phyloP scores from a whole-genome alignment of 2,113 vertebrate species.

The Pygoscelis adeliae region DNA sequence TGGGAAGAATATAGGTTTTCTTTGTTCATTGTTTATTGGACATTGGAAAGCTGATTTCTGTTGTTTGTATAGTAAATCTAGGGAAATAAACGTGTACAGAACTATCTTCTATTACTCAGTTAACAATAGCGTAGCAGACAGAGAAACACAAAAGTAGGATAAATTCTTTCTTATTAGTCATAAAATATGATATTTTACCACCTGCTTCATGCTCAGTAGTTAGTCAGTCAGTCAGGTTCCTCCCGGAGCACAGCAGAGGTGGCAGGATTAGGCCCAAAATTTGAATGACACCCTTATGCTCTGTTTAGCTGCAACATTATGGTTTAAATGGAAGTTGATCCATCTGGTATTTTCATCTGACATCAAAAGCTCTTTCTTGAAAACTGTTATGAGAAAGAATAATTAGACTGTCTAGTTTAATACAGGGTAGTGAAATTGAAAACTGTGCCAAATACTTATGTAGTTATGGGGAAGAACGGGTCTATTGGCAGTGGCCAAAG shows the following conservation, averaged over 20 bases:
- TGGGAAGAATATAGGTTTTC: background rate
- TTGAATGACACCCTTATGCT: slow-evolving; percentile 19
- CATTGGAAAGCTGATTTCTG: background rate
- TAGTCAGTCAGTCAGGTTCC: background rate
- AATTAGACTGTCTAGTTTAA: background rate
- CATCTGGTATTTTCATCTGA: slow-evolving; percentile 36
- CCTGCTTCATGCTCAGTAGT: background rate
- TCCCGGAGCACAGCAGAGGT: background rate
- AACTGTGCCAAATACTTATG: background rate
- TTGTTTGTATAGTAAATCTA: background rate
- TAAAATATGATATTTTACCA: background rate
- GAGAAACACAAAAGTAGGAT: background rate
- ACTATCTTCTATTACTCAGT: background rate
- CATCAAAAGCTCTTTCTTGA: background rate
- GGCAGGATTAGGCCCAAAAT: background rate
- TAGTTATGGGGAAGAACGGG: background rate
- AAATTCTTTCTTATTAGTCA: background rate
- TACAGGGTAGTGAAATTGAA: background rate
- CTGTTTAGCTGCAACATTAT: slow-evolving; percentile 1
- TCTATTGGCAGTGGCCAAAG: background rate
- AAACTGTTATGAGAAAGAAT: background rate
- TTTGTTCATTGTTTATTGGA: background rate
- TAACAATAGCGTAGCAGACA: background rate
- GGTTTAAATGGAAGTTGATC: slow-evolving; percentile 10
- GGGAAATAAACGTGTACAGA: background rate